Base-by-base conservation (phyloP, 2,113 vertebrate genomes). In the Rhagologus leucostigma region DNA sequence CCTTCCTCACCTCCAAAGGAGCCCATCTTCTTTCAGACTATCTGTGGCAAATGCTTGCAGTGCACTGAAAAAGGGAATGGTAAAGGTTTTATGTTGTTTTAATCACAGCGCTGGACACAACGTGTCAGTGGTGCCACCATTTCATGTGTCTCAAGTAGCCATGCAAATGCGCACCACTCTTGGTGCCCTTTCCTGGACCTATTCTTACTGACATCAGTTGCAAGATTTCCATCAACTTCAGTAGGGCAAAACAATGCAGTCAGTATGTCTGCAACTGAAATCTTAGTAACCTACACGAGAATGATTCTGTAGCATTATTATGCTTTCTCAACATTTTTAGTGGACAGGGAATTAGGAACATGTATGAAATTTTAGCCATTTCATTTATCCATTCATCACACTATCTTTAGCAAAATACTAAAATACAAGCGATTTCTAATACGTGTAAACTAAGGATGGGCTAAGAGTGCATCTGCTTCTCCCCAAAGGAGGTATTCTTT, bases 111-210 rank as follows among this genome's bases (percentile, higher is more conserved):
- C 30, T 37, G 24, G 59, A 86, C 16, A 85, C 23, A 67, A 67
- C 60, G 15, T 4, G 7, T 13, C n/a, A 46, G 44, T 13, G 73
- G 8, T 55, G 75, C 44, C 44, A 84, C 84, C 50, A 78, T 63
- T 88, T 44, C 3, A 3, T 7, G 35, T 19, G 21, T 46, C 7
- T 5, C 26, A 65, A 73, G 50, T 2, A 76, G 19, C 41, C 62
- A 20, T 5, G 14, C 13, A 69, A 79, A 90, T 6, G 10, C 42
- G 11, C 2, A 4, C 23, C 0, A 0, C 4, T 53, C 53, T 79
- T 37, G 10, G 13, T 69, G 71, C 24, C 46, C 60, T 35, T 87
- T 78, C 42, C 47, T 46, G 29, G 26, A 79, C 32, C 33, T 65
- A 3, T 23, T 59, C 47, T 67, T 56, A 68, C 1, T 27, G 52